These are phyloP conservation scores for Gallinago media DNA, from an alignment of 2,113 vertebrate genomes.

Conservation along the genomic window DNA sequence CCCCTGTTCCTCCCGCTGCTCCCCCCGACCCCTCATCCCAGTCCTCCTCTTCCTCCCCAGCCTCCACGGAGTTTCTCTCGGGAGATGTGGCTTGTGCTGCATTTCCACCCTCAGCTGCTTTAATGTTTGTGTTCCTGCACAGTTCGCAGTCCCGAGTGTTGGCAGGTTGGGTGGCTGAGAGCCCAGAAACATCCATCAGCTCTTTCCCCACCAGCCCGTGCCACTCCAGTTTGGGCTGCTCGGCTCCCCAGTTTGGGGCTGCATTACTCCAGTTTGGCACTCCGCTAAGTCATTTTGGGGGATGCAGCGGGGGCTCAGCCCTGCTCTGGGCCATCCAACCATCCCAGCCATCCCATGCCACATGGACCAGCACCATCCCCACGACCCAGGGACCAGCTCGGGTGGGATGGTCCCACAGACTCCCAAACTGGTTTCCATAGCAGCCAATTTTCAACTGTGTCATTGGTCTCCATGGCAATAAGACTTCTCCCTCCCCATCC, in stretches of 20 bases:
- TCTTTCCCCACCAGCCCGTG: rapidly evolving
- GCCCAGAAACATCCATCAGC: neutral
- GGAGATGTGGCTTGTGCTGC: neutral
- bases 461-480: neutral
- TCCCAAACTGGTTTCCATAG: conserved; percentile 9
- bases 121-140: rapidly evolving
- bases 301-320: neutral
- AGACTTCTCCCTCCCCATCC: neutral
- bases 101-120: neutral
- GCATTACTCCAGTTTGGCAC: neutral
- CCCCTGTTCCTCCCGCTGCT: neutral
- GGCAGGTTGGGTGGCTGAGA: neutral
- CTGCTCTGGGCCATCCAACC: rapidly evolving
- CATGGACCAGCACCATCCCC: rapidly evolving
- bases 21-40: rapidly evolving
- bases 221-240: neutral
- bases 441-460: neutral
- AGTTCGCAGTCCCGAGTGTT: neutral
- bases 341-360: neutral
- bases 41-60: neutral
- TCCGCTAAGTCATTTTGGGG: neutral
- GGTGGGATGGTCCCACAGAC: neutral
- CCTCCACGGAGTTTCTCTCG: rapidly evolving
- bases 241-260: neutral
- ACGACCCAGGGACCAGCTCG: rapidly evolving